These are phyloP conservation scores for Streptopelia turtur DNA, from an alignment of 2,797 vertebrate genomes.

Conservation along the genomic window DNA sequence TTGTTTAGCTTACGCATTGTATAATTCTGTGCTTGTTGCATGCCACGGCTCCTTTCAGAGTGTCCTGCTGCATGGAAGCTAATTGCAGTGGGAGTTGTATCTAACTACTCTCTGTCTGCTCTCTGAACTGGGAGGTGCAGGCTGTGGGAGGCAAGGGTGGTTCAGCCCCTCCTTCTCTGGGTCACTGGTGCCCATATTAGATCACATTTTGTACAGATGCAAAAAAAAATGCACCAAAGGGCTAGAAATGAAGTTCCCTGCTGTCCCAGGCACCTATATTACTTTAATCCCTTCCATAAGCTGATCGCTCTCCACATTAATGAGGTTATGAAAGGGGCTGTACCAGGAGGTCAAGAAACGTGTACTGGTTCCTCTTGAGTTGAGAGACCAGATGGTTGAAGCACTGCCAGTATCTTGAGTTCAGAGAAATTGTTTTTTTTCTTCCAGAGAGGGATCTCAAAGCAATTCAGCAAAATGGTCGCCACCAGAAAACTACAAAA, in stretches of 20 bases:
- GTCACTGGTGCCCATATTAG: neutral
- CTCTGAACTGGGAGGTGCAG: neutral
- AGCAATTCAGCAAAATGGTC: constrained; percentile 89
- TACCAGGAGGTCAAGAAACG: neutral
- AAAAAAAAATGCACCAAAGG: neutral
- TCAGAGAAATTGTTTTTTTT: neutral
- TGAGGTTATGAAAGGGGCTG: neutral
- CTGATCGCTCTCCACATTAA: neutral
- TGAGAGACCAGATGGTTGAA: neutral
- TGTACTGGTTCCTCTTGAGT: neutral
- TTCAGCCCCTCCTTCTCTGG: neutral
- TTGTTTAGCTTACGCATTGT: neutral
- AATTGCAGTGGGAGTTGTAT: constrained; percentile 2
- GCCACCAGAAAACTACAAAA: constrained; percentile 99
- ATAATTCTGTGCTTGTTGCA: constrained; percentile 4
- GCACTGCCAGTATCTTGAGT: neutral
- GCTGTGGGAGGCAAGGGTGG: neutral
- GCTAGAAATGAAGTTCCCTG: neutral
- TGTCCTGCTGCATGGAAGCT: neutral
- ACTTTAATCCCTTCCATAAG: neutral
- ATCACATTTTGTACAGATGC: neutral
- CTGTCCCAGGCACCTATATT: neutral
- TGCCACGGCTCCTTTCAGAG: neutral
- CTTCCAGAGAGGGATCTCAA: constrained; percentile 79
- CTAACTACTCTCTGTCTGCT: neutral